These are phyloP conservation scores for Ibycter americanus DNA, from an alignment of 2,797 vertebrate genomes.

Conservation along the genomic window DNA sequence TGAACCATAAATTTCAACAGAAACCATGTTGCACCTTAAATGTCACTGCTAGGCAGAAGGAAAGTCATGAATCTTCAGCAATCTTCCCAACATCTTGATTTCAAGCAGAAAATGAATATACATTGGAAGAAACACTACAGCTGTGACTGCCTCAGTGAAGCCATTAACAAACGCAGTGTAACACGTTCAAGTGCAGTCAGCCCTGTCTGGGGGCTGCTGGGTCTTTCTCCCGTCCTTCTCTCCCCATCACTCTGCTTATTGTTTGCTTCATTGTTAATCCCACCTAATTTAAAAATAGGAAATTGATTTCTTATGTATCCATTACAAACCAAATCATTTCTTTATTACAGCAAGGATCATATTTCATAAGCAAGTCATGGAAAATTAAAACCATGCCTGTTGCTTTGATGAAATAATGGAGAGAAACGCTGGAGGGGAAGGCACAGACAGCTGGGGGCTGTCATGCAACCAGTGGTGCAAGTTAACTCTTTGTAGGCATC, in stretches of 20 bases:
- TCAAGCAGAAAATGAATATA: neutral
- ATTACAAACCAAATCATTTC: slow-evolving; percentile 62
- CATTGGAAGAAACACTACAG: slow-evolving; percentile 12
- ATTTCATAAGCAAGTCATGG: slow-evolving; percentile 61
- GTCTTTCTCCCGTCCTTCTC: neutral
- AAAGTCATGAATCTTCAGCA: slow-evolving; percentile 56
- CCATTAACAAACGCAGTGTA: slow-evolving; percentile 31
- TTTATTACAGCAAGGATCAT: slow-evolving; percentile 54
- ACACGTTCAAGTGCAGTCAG: neutral
- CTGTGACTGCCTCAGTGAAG: slow-evolving; percentile 11
- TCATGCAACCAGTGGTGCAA: slow-evolving; percentile 12
- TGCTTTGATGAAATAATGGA: slow-evolving; percentile 67
- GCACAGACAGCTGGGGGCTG: slow-evolving; percentile 50
- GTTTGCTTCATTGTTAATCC: slow-evolving; percentile 63
- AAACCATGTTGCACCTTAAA: slow-evolving; percentile 27
- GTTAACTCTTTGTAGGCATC: slow-evolving; percentile 48
- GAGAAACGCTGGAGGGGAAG: slow-evolving; percentile 43
- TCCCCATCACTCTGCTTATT: neutral
- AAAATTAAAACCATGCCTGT: slow-evolving; percentile 65
- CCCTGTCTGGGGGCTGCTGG: neutral
- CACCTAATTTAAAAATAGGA: slow-evolving; percentile 66
- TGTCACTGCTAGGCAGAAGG: slow-evolving; percentile 51
- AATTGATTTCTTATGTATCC: slow-evolving; percentile 70
- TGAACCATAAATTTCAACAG: slow-evolving; percentile 35
- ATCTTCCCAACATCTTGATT: neutral